phyloP scores from a whole-genome alignment of 2,113 vertebrate genomes.

The Anas platyrhynchos region DNA sequence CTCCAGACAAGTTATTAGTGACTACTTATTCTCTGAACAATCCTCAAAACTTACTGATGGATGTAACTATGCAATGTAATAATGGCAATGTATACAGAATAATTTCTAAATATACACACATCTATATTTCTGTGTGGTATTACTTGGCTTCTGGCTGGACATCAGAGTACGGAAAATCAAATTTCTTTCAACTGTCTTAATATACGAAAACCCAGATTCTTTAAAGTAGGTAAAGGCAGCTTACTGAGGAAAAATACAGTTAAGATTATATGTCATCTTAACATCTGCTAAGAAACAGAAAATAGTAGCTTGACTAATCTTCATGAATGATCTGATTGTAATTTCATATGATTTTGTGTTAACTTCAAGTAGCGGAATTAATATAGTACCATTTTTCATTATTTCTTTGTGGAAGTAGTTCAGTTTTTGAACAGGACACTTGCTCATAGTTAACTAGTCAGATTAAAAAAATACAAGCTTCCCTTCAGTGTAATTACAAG shows the following conservation, averaged over 20 bases:
- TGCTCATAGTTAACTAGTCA: neutral
- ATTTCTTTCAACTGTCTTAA: neutral
- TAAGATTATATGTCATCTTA: neutral
- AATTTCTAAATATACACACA: neutral
- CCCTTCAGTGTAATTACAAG: neutral
- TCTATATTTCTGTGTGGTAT: neutral
- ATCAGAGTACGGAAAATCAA: neutral
- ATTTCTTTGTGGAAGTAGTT: neutral
- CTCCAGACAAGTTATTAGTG: neutral
- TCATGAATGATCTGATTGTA: neutral
- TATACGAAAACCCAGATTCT: neutral
- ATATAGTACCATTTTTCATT: neutral
- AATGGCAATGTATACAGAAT: neutral
- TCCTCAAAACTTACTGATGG: neutral
- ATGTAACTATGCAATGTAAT: neutral
- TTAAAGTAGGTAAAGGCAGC: neutral
- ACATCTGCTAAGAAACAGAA: neutral
- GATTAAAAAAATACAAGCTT: neutral
- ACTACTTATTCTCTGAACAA: neutral
- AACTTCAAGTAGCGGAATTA: neutral
- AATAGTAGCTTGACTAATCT: constrained; percentile 1
- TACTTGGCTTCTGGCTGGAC: neutral
- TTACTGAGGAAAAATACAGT: neutral
- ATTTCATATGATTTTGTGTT: neutral
- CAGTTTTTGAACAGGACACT: neutral